Evolutionary conservation across 1,140 invertebrate species (phyloP).

Genomic region (Temnothorax nylanderi): DNA sequence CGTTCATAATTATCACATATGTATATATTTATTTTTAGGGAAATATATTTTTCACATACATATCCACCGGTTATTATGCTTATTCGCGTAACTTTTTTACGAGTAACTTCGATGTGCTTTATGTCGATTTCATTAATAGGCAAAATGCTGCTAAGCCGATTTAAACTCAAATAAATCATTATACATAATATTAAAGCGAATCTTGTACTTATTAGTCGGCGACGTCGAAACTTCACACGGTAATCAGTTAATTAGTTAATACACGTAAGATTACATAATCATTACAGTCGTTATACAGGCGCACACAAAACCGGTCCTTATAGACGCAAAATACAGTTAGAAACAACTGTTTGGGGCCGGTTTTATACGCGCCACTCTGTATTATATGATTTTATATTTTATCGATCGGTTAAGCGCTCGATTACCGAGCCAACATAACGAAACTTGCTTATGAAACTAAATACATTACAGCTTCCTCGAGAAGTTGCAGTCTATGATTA

Average conservation of each 20-base stretch:
- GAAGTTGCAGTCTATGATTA: constrained; percentile 30
- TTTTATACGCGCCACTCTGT: no score
- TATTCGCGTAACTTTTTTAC: neutral
- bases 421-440: neutral
- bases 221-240: neutral
- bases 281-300: neutral
- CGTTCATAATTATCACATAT: constrained; percentile 5
- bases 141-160: neutral
- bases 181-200: neutral
- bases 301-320: no score
- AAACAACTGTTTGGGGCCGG: no score
- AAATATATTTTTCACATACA: neutral
- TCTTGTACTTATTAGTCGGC: no score
- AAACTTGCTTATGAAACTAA: constrained; percentile 43
- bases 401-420: neutral
- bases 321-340: no score
- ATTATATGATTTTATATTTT: constrained; percentile 15
- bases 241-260: constrained; percentile 3
- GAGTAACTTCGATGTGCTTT: neutral
- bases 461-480: constrained; percentile 18
- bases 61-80: neutral
- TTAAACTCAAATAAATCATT: neutral
- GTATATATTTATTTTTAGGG: neutral
- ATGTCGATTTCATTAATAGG: neutral
- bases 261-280: constrained; percentile 1